These are phyloP conservation scores for Danio aesculapii DNA, from an alignment of 2,797 vertebrate genomes.

Conservation along the genomic window DNA sequence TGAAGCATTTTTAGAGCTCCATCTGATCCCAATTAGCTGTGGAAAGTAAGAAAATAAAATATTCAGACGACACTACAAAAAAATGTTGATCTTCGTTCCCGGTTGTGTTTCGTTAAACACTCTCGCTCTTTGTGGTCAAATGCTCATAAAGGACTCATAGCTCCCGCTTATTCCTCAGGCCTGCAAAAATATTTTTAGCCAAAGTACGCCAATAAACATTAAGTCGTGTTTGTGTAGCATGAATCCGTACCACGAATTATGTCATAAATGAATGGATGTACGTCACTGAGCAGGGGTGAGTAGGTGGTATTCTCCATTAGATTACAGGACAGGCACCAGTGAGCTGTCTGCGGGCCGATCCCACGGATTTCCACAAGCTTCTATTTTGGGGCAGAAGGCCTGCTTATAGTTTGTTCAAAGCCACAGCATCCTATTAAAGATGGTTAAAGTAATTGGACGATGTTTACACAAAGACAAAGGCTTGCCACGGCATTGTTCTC, in stretches of 20 bases:
- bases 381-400: slow-evolving; percentile 74
- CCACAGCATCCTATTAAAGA: slow-evolving; percentile 78
- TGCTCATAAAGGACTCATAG: slow-evolving; percentile 74
- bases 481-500: slow-evolving; percentile 19
- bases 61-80: slow-evolving; percentile 34
- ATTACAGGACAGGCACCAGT: slow-evolving; percentile 67
- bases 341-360: slow-evolving; percentile 66
- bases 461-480: slow-evolving; percentile 60
- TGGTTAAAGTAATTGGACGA: slow-evolving; percentile 71
- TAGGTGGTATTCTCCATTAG: slow-evolving; percentile 77
- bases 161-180: slow-evolving; percentile 69
- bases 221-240: slow-evolving; percentile 76
- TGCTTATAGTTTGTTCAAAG: slow-evolving; percentile 76
- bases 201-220: slow-evolving; percentile 69
- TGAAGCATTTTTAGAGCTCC: slow-evolving; percentile 31
- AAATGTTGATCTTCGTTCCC: slow-evolving; percentile 64
- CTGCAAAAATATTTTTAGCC: slow-evolving; percentile 63
- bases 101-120: slow-evolving; percentile 54
- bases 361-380: slow-evolving; percentile 70
- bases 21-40: slow-evolving; percentile 33
- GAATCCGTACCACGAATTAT: slow-evolving; percentile 73
- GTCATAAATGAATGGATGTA: slow-evolving; percentile 74
- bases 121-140: slow-evolving; percentile 62
- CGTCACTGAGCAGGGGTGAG: slow-evolving; percentile 71
- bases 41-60: slow-evolving; percentile 41